Conservation (phyloP, 2,113 vertebrate genomes). For the Bubo blakistoni region DNA sequence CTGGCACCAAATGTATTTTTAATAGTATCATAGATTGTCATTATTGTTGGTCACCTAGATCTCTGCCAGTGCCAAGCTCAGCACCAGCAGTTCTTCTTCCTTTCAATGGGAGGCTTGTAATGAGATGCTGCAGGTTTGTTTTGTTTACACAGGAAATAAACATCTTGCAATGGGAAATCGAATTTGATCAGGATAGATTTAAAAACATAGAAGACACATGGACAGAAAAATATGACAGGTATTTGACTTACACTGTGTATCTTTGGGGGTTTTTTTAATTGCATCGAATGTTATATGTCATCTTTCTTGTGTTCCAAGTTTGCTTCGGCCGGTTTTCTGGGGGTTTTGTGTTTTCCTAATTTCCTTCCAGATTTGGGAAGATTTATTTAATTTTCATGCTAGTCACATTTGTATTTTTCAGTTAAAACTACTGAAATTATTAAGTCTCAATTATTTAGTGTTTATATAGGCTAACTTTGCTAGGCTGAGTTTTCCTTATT, state of each 20-base stretch:
- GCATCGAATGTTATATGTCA: not conserved
- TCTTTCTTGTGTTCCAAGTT: not conserved
- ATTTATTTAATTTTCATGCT: not conserved
- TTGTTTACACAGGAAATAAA: conserved; percentile 85
- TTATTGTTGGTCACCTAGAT: not conserved
- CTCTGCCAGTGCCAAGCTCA: not conserved
- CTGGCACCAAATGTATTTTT: not conserved
- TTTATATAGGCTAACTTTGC: not conserved
- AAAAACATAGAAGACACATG: conserved; percentile 85
- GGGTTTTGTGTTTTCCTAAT: not conserved
- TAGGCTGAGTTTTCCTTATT: not conserved
- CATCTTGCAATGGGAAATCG: conserved; percentile 90
- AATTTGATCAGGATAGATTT: conserved; percentile 86
- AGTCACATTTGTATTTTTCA: not conserved
- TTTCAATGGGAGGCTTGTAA: not conserved
- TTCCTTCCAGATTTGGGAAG: not conserved
- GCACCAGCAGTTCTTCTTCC: not conserved
- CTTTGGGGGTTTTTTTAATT: not conserved
- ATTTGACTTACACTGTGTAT: not conserved
- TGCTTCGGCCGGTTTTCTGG: not conserved
- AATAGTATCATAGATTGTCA: not conserved
- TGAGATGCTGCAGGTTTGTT: not conserved
- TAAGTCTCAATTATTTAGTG: not conserved
- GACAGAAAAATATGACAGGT: conserved; percentile 86
- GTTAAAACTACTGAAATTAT: not conserved